A percentile compares a stretch with the other conserved stretches of the same genome.
These are phyloP conservation scores for Hyposoter dolosus DNA, from an alignment of 2,888 invertebrate species.

Conservation along the genomic window DNA sequence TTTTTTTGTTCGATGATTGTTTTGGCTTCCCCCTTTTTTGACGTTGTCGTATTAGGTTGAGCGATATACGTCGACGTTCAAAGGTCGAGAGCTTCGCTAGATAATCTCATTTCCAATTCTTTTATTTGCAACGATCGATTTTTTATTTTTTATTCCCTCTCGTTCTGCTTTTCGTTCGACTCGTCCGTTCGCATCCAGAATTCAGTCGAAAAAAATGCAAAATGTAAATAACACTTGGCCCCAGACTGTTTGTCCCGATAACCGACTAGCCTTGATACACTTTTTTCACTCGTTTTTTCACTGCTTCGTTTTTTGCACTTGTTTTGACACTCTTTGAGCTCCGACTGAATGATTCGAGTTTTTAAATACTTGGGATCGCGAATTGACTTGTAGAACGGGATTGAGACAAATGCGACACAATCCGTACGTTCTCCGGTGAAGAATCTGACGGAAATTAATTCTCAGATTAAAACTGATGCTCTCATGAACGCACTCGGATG, in stretches of 20 bases:
- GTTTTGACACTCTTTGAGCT: slow-evolving; percentile 22
- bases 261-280: slow-evolving; percentile 11
- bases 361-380: slow-evolving; percentile 24
- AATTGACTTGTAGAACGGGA: slow-evolving; percentile 88
- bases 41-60: slow-evolving; percentile 36
- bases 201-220: neutral
- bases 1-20: slow-evolving; percentile 4
- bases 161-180: neutral
- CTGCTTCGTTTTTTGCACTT: neutral
- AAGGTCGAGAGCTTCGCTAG: slow-evolving; percentile 55
- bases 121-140: slow-evolving; percentile 1
- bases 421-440: slow-evolving; percentile 93
- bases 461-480: slow-evolving; percentile 89
- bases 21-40: neutral
- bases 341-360: neutral
- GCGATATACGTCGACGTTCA: slow-evolving; percentile 53
- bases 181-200: slow-evolving; percentile 20
- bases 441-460: slow-evolving; percentile 92
- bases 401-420: slow-evolving; percentile 93
- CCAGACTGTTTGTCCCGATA: slow-evolving; percentile 3
- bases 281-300: slow-evolving; percentile 2
- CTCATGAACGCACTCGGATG: slow-evolving; percentile 93
- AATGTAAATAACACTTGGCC: slow-evolving; percentile 14
- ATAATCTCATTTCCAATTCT: slow-evolving; percentile 51
- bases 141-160: slow-evolving; percentile 23